Percentiles rank a stretch among this genome's conserved stretches.
These are phyloP conservation scores for Serranus cabrilla DNA, from an alignment of 2,797 vertebrate genomes.

Conservation along the genomic window DNA sequence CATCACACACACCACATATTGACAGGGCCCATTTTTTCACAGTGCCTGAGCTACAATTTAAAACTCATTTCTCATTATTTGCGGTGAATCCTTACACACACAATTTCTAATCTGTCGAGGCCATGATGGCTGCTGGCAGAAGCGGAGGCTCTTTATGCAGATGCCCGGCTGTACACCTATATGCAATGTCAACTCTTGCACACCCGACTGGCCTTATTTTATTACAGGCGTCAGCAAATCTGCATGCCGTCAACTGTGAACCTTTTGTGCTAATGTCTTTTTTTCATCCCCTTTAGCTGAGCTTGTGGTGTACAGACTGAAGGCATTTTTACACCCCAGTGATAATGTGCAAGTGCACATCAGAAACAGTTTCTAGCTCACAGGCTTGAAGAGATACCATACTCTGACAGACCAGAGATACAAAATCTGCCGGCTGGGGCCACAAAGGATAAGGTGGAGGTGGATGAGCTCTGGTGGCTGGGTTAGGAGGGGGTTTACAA, in stretches of 20 bases:
- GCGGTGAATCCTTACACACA: conserved; percentile 81
- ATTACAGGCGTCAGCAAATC: conserved; percentile 83
- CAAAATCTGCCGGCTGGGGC: conserved; percentile 47
- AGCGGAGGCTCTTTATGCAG: conserved; percentile 75
- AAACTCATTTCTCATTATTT: conserved; percentile 88
- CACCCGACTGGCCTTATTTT: conserved; percentile 79
- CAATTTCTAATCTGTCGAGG: conserved; percentile 84
- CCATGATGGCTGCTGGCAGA: conserved; percentile 76
- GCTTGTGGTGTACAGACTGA: conserved; percentile 54
- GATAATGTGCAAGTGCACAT: conserved; percentile 74
- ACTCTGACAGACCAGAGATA: conserved; percentile 56
- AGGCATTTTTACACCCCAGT: conserved; percentile 72
- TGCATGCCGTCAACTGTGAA: conserved; percentile 79
- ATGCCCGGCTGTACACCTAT: conserved; percentile 77
- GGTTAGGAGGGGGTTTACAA: conserved; percentile 57
- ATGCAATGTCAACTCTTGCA: conserved; percentile 82
- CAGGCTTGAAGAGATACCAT: conserved; percentile 58
- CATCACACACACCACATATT: conserved; percentile 79
- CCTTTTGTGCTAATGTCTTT: conserved; percentile 74
- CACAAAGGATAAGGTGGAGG: conserved; percentile 59
- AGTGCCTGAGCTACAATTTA: conserved; percentile 85
- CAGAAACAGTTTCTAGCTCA: conserved; percentile 64
- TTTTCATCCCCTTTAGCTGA: conserved; percentile 54
- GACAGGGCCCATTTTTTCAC: conserved; percentile 79
- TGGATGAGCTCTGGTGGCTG: conserved; percentile 43